Evolutionary conservation across 1,140 invertebrate genomes (phyloP), one percentile per base, ranked within the genome.

Genomic region (Calliphora vicina): DNA sequence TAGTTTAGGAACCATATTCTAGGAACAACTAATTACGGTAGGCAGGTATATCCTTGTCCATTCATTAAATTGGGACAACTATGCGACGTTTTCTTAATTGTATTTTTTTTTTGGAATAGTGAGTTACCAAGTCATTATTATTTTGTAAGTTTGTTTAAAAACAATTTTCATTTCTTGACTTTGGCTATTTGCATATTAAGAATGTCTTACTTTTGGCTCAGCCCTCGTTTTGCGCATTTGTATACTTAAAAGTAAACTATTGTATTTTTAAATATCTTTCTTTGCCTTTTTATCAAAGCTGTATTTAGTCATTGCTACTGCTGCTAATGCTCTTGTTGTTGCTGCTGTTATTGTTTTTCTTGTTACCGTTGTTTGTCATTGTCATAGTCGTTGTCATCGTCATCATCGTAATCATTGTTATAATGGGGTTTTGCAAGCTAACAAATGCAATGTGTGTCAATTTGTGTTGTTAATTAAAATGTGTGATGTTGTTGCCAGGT

Each of bases 401-500:
- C 61, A 25, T 67, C n/a, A 67, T 23, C 61, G 25, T 67, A 67
- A 67, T 67, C 61, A 67, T 67, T 67, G 57, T 42, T 81, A 35
- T 71, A 35, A 43, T 12, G 15, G 12, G 26, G 10, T 15, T 35
- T n/a, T 71, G n/a, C 80, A 82, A 72, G 73, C 17, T 43, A 10
- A 45, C 61, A 35, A 42, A 15, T 72, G 57, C 27, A 23, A 57
- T 81, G 45, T 26, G 27, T 27, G 42, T 50, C 25, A 57, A 67
- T 35, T 61, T 82, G 57, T 82, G 26, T 43, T 73, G 81, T 72
- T 43, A 72, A 82, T 82, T 82, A 82, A 82, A 67, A 67, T 67
- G 61, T 67, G 61, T 67, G 61, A 67, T 67, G 20, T n/a, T 57
- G 50, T 67, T 67, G 61, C 57, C 27, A 82, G 81, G 67, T 15